phyloP scores from a whole-genome alignment of 2,797 vertebrate genomes.

The Catharus ustulatus region DNA sequence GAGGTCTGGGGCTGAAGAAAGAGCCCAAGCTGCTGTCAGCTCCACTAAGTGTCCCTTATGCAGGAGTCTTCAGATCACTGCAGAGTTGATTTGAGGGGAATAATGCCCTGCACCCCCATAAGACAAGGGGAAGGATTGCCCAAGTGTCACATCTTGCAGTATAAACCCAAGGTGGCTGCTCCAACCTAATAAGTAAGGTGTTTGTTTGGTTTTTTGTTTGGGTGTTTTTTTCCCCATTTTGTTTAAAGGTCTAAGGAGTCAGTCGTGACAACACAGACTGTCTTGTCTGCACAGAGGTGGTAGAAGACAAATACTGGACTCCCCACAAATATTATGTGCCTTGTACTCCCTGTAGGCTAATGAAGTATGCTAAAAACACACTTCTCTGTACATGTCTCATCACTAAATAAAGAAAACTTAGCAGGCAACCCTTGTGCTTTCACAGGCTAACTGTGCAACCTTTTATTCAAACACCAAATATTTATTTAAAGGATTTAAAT shows the following conservation, averaged over 20 bases:
- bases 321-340: background rate
- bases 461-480: background rate
- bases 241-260: background rate
- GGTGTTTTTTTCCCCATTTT: rapidly evolving
- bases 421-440: background rate
- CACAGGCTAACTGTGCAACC: background rate
- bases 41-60: background rate
- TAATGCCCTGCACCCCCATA: background rate
- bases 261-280: background rate
- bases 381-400: background rate
- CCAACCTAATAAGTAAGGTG: background rate
- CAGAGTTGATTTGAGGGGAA: background rate
- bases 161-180: background rate
- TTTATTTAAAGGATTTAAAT: background rate
- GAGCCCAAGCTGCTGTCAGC: background rate
- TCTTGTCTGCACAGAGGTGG: background rate
- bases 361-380: background rate
- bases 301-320: background rate
- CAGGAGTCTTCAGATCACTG: background rate
- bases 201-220: background rate
- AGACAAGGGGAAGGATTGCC: background rate
- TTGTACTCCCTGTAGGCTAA: background rate
- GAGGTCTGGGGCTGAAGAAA: background rate
- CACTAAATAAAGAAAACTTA: background rate
- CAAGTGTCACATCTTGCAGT: background rate